phyloP scores from a whole-genome alignment of 2,888 invertebrate species.

The Lordiphosa fenestrarum region DNA sequence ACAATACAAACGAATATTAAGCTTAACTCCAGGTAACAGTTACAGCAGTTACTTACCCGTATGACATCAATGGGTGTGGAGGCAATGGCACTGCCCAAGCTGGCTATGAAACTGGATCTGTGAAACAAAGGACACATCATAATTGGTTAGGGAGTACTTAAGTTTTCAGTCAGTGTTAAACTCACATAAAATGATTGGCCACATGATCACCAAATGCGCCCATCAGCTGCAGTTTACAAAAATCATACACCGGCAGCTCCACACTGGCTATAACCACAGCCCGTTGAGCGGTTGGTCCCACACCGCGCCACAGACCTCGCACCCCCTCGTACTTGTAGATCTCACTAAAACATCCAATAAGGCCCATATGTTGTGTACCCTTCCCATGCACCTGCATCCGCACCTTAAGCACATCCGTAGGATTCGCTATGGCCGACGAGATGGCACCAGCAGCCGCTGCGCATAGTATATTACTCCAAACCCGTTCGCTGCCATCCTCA shows the following conservation, averaged over 20 bases:
- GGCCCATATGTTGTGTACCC: constrained; percentile 82
- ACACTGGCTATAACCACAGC: constrained; percentile 96
- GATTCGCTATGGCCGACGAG: constrained; percentile 96
- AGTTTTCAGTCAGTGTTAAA: background rate
- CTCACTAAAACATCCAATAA: constrained; percentile 90
- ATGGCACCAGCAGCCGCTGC: constrained; percentile 87
- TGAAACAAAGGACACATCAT: too few species aligned
- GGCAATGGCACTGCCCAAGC: constrained; percentile 94
- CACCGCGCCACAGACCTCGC: constrained; percentile 94
- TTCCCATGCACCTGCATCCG: constrained; percentile 90
- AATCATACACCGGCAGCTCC: constrained; percentile 96
- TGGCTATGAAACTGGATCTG: constrained; percentile 94
- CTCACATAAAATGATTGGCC: constrained; percentile 92
- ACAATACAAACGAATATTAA: too few species aligned
- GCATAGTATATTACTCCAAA: constrained; percentile 89
- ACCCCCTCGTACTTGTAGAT: constrained; percentile 92
- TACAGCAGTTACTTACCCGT: constrained; percentile 84
- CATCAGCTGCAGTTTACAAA: constrained; percentile 88
- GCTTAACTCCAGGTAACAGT: too few species aligned
- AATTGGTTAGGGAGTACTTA: too few species aligned
- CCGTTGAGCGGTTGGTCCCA: constrained; percentile 94
- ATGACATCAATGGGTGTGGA: constrained; percentile 97
- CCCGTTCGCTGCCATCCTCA: constrained; percentile 81
- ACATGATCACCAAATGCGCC: constrained; percentile 88
- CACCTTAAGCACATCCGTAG: constrained; percentile 97